Conservation (phyloP, 2,888 invertebrate genomes). For the Marasmarcha lunaedactyla region DNA sequence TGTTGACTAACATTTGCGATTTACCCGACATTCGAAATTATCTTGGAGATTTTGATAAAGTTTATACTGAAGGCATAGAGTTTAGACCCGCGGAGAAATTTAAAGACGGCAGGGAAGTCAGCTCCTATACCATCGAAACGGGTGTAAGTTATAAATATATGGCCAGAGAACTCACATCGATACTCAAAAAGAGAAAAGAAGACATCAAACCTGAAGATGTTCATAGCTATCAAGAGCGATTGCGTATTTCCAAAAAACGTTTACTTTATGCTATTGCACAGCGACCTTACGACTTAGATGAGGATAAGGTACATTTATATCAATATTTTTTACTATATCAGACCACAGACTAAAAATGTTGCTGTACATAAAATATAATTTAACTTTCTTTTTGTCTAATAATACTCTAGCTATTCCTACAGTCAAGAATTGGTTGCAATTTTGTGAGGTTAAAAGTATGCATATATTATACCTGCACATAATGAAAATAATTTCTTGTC, state of each 20-base stretch:
- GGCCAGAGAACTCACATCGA: slow-evolving; percentile 40
- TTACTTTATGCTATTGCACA: neutral
- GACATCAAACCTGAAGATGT: slow-evolving; percentile 36
- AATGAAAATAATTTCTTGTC: no score
- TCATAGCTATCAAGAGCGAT: slow-evolving; percentile 32
- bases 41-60: slow-evolving; percentile 31
- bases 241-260: no score
- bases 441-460: no score
- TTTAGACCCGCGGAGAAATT: slow-evolving; percentile 29
- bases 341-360: no score
- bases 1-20: slow-evolving; percentile 50
- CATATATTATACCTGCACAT: no score
- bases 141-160: slow-evolving; percentile 49
- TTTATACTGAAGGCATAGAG: slow-evolving; percentile 4
- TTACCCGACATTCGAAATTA: slow-evolving; percentile 45
- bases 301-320: no score
- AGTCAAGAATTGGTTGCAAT: no score
- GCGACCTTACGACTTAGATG: neutral
- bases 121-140: slow-evolving; percentile 32
- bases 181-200: slow-evolving; percentile 39
- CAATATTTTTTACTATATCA: no score
- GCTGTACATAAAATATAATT: no score
- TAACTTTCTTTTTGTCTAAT: no score
- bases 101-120: slow-evolving; percentile 42
- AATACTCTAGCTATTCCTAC: no score